phyloP scores from a whole-genome alignment of 2,888 invertebrate genomes.

The Notocelia uddmanniana region DNA sequence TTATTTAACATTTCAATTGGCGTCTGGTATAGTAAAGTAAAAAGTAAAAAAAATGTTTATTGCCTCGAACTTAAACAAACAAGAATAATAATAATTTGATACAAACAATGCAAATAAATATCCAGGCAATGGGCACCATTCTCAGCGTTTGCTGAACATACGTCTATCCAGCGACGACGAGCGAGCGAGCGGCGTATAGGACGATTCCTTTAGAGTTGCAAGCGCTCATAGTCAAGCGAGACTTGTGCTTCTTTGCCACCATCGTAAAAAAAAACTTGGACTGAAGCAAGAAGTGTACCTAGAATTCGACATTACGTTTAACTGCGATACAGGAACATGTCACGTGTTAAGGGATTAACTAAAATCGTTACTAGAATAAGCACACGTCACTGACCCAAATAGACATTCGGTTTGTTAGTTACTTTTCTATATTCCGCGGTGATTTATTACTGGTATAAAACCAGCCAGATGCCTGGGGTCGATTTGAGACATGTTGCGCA shows the following conservation, averaged over 20 bases:
- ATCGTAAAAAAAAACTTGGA: neutral
- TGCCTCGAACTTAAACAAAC: too few species aligned
- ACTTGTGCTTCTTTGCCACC: neutral
- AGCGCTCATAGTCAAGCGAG: neutral
- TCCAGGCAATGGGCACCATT: too few species aligned
- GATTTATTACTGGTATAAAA: conserved; percentile 80
- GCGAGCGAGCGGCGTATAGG: too few species aligned
- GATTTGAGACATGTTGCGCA: neutral
- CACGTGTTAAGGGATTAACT: conserved; percentile 24
- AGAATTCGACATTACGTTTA: neutral
- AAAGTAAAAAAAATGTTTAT: too few species aligned
- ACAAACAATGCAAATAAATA: too few species aligned
- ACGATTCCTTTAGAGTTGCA: too few species aligned
- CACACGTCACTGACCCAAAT: conserved; percentile 67
- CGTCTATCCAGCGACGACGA: too few species aligned
- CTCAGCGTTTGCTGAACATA: too few species aligned
- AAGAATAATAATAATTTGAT: too few species aligned
- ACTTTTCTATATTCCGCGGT: conserved; percentile 68
- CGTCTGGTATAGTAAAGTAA: too few species aligned
- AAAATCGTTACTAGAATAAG: conserved; percentile 51
- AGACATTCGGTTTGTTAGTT: conserved; percentile 65
- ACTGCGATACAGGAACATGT: neutral
- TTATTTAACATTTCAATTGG: too few species aligned
- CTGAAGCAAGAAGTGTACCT: neutral
- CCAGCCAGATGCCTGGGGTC: conserved; percentile 64